A percentile compares a stretch with the other conserved stretches of the same genome.
phyloP scores from a whole-genome alignment of 2,888 invertebrate genomes.

The Calameuta idolon region DNA sequence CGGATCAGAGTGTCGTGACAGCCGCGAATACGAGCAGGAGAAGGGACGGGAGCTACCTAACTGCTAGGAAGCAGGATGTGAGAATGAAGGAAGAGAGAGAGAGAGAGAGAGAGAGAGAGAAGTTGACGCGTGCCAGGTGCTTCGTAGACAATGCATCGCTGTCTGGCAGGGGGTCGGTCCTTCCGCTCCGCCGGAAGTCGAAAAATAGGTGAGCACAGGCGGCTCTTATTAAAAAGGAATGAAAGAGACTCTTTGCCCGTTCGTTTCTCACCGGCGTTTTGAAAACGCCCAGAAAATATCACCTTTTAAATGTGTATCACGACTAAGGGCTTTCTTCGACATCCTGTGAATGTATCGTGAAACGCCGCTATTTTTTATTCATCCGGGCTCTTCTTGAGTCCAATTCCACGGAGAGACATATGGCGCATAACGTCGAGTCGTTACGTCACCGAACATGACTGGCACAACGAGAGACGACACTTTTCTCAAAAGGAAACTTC shows the following conservation, averaged over 20 bases:
- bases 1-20: too few relatives aligned
- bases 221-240: constrained; percentile 53
- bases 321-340: too few relatives aligned
- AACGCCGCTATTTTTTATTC: too few relatives aligned
- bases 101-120: constrained; percentile 37
- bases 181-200: constrained; percentile 57
- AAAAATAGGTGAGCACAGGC: constrained; percentile 55
- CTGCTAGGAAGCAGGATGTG: constrained; percentile 8
- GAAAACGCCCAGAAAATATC: too few relatives aligned
- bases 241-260: constrained; percentile 36
- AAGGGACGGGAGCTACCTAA: constrained; percentile 6
- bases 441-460: constrained; percentile 17
- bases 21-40: constrained; percentile 14
- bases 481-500: too few relatives aligned
- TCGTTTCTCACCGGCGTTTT: constrained; percentile 30
- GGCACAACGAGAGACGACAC: constrained; percentile 22
- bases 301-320: too few relatives aligned
- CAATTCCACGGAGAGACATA: not conserved
- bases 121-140: constrained; percentile 65
- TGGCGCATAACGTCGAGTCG: not conserved
- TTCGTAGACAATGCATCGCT: constrained; percentile 60
- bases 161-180: constrained; percentile 42
- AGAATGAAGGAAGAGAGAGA: constrained; percentile 10
- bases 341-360: too few relatives aligned
- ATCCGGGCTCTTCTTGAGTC: too few relatives aligned